Evolutionary conservation across 2,113 vertebrate species (phyloP).

Genomic region (Takifugu bimaculatus): DNA sequence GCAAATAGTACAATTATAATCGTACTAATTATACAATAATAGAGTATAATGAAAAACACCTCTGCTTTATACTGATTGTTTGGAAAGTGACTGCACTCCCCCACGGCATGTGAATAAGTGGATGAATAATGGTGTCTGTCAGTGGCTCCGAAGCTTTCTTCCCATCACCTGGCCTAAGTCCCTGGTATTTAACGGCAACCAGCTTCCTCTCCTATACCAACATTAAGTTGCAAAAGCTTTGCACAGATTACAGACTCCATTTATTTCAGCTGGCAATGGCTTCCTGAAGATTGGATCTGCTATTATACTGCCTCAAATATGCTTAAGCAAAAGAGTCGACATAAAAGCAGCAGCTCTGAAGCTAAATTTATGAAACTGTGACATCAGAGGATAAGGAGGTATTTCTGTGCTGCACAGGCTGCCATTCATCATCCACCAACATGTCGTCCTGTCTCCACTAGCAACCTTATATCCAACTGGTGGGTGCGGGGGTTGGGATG

Average conservation of each 20-base stretch:
- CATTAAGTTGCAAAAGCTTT: conserved; percentile 6
- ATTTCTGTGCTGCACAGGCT: conserved; percentile 32
- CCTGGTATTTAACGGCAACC: conserved; percentile 25
- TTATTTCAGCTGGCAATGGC: conserved; percentile 34
- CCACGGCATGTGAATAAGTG: conserved; percentile 6
- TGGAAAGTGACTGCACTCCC: conserved; percentile 3
- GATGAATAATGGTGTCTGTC: conserved; percentile 33
- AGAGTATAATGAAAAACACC: not conserved
- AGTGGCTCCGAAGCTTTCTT: conserved; percentile 29
- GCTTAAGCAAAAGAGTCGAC: conserved; percentile 15
- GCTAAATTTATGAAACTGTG: conserved; percentile 17
- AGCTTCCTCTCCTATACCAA: conserved; percentile 8
- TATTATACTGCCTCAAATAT: conserved; percentile 7
- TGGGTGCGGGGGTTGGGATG: conserved; percentile 21
- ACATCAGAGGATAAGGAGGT: conserved; percentile 20
- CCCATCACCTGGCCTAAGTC: conserved; percentile 50
- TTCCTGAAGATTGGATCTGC: conserved; percentile 27
- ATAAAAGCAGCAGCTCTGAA: conserved; percentile 3
- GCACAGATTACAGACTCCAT: conserved; percentile 30
- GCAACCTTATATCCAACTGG: conserved; percentile 25
- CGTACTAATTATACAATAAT: too few species aligned
- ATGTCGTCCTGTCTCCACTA: conserved; percentile 28
- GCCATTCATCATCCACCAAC: conserved; percentile 37
- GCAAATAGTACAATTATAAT: too few species aligned
- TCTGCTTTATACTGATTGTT: not conserved